Conservation (phyloP, 2,797 vertebrate genomes). For the Melanotaenia maccullochi region DNA sequence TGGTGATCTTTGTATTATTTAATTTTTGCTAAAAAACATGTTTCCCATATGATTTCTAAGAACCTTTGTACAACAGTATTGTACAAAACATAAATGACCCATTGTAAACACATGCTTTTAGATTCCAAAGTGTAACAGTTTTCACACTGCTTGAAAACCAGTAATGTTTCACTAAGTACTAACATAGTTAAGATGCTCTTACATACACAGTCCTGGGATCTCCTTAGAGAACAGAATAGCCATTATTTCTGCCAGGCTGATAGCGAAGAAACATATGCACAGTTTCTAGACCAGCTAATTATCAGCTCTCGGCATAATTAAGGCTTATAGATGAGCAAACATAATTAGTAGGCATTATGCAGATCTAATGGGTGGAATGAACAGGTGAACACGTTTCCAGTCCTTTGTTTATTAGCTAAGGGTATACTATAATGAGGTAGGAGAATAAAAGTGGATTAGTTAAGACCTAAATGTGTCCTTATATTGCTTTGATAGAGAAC, state of each 20-base stretch:
- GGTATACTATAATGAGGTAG: constrained; percentile 79
- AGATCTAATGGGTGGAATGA: constrained; percentile 77
- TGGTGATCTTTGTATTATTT: not conserved
- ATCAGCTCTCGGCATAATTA: constrained; percentile 82
- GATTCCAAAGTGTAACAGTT: not conserved
- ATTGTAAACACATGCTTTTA: not conserved
- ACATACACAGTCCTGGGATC: constrained; percentile 24
- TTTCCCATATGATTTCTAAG: not conserved
- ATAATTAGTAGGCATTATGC: constrained; percentile 84
- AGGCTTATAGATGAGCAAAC: constrained; percentile 84
- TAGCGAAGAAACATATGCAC: constrained; percentile 70
- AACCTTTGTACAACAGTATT: not conserved
- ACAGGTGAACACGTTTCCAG: constrained; percentile 81
- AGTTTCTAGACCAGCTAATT: constrained; percentile 79
- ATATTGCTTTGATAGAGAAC: constrained; percentile 50
- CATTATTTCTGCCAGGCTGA: constrained; percentile 67
- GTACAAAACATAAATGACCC: not conserved
- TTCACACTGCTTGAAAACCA: constrained; percentile 17
- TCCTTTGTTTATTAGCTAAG: constrained; percentile 79
- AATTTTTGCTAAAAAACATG: not conserved
- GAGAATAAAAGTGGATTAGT: constrained; percentile 83
- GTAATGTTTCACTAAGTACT: constrained; percentile 28
- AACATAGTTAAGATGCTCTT: constrained; percentile 39
- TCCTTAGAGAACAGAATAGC: constrained; percentile 64
- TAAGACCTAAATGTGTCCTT: constrained; percentile 82